Evolutionary conservation across 2,797 vertebrate species (phyloP), one percentile per base, ranked within the genome.

Genomic region (Bradypus variegatus): DNA sequence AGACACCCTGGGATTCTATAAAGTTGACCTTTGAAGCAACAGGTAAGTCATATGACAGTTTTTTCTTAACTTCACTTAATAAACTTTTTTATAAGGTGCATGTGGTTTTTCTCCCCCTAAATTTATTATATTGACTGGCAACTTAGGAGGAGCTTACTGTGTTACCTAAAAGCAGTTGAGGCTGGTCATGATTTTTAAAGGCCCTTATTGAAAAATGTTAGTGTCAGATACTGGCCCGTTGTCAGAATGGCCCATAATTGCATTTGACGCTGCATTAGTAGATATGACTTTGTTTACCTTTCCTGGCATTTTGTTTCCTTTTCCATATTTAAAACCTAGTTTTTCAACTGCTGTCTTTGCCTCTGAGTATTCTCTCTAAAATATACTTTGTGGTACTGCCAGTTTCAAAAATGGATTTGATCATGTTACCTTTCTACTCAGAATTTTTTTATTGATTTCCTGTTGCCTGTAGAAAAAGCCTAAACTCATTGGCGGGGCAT

Each of bases 1-100:
- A 97, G 86, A 98, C 97, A 6, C 97, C 97, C 53, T 97, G 97
- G 98, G 98, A 98, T 70, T 98, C 97, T 0, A 16, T 98, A 60
- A 99, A 98, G 93, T 96, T 99, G 97, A 98, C 96, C 33, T 99
- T 99, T 97, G 98, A 98, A 94, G 98, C 97, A 41, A 98, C 97
- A 97, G 99, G 99, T 99, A 88, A 96, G 96, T 95, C 80, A 73
- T 6, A 36, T 29, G n/a, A 21, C 45, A 90, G 6, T 41, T 88
- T 79, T 76, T 67, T 38, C 50, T 86, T 69, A 29, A 76, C 27
- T 64, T 6, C 13, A 73, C 16, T 88, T 92, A 85, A 80, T 86
- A 50, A 53, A 38, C 23, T 78, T 87, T 91, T 55, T 45, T 62
- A 18, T 67, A 69, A 76, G 36, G 78, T 93, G 10, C n/a, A 62